Base-by-base conservation (phyloP, 2,113 vertebrate genomes). In the Ammodytes dubius region DNA sequence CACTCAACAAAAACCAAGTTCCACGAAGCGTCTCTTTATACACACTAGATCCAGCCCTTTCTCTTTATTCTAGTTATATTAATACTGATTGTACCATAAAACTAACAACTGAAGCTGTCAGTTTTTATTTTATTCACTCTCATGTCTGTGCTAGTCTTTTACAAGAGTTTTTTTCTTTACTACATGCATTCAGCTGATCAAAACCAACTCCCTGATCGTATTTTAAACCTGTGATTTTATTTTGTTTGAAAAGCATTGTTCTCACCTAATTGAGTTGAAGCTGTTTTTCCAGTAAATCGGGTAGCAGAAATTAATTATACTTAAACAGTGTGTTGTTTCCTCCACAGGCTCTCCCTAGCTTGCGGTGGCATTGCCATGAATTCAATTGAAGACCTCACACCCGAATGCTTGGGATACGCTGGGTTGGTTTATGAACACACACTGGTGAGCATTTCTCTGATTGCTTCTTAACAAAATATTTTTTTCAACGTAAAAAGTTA, bases 391-490 rank as follows among this genome's bases (percentile, higher is more conserved):
- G 97, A 98, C 89, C 95, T 99, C 69, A 96, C 93, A 12, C 93
- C 94, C 3, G 97, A 99, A 7, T 97, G 97, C 61, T 91, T 99
- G 95, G 98, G 98, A 19, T 88, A 97, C 0, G 97, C 97, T 14
- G 98, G 98, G 1, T 94, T 99, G 4, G 95, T 99, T 67, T 99
- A 98, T 3, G 98, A 99, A 75, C 96, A 99, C 78, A 98, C 97
- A 0, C 87, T 99, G 95, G 98, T 99, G 86, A 92, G 97, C 94
- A 35, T 39, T 15, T 27, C 3, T 49, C 1, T 11, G 0, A 10
- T 0, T 4, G 42, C n/a, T 4, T 67, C 27, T 63, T 15, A 7
- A 0, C 17, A 9, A 4, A 9, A 8, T 59, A 1, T 35, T 57
- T 27, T 1, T 2, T 35, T 57, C 0, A 8, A 11, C 14, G 63